A percentile compares a stretch with the other conserved stretches of the same genome.
Conservation (phyloP, 2,888 invertebrate species). For the Volucella inflata region DNA sequence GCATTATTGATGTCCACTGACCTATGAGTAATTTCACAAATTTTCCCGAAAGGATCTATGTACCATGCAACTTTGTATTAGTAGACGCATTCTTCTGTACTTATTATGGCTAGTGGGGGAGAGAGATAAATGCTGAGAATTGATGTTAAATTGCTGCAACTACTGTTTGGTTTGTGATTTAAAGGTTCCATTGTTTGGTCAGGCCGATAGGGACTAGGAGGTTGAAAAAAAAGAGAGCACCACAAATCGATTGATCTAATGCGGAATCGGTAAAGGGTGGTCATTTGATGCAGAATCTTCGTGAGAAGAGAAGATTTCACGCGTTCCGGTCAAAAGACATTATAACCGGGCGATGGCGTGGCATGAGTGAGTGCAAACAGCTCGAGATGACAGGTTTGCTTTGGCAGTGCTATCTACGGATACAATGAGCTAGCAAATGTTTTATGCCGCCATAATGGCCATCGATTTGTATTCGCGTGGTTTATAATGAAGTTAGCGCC, state of each 20-base stretch:
- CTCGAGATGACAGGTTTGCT: conserved; percentile 37
- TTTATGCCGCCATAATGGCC: conserved; percentile 37
- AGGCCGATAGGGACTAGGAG: neutral
- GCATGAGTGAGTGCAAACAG: neutral
- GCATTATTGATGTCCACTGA: conserved; percentile 74
- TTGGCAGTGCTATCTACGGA: neutral
- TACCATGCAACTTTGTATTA: conserved; percentile 14
- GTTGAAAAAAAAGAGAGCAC: neutral
- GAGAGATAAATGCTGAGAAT: conserved; percentile 52
- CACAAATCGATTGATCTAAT: conserved; percentile 65
- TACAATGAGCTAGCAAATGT: neutral
- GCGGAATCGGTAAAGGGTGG: conserved; percentile 39
- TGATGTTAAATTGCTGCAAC: conserved; percentile 58
- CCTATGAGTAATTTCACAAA: conserved; percentile 71
- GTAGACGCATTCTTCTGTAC: neutral
- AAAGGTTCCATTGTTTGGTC: no score
- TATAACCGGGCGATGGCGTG: conserved; percentile 4
- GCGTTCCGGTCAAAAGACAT: conserved; percentile 39
- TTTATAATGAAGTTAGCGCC: conserved; percentile 70
- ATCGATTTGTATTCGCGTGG: conserved; percentile 69
- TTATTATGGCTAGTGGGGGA: conserved; percentile 7
- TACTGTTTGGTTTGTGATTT: neutral
- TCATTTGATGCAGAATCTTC: conserved; percentile 63
- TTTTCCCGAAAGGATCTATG: conserved; percentile 56
- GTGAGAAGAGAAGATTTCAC: conserved; percentile 72